phyloP scores from a whole-genome alignment of 2,888 invertebrate genomes.

The Megastigmus dorsalis region DNA sequence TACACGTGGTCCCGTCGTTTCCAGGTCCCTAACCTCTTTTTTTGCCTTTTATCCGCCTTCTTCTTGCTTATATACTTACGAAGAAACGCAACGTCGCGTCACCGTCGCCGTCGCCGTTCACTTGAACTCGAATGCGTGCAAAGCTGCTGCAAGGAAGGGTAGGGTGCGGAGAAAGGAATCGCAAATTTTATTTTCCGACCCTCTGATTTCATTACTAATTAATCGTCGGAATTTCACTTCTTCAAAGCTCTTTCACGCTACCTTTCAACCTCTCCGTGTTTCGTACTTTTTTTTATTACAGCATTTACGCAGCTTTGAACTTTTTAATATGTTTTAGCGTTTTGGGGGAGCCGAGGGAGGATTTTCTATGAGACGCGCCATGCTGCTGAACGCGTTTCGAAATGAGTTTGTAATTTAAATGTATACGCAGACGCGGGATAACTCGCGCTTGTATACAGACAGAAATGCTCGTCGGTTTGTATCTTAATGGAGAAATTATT shows the following conservation, averaged over 20 bases:
- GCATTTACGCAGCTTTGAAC: constrained; percentile 36
- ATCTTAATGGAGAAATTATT: constrained; percentile 15
- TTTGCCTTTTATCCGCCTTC: not conserved
- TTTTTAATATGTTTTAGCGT: constrained; percentile 44
- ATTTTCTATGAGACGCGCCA: not conserved
- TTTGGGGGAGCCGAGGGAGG: not conserved
- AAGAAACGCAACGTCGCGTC: not conserved
- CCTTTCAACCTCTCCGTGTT: not conserved
- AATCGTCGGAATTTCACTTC: constrained; percentile 37
- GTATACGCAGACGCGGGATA: constrained; percentile 8
- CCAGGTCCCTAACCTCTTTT: constrained; percentile 24
- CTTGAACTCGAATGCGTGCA: constrained; percentile 20
- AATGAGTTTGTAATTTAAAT: constrained; percentile 40
- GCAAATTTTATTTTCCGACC: constrained; percentile 37
- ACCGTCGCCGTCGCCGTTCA: not conserved
- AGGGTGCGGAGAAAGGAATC: constrained; percentile 3
- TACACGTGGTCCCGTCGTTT: constrained; percentile 32
- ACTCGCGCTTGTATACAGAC: too few species aligned
- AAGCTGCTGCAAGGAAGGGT: not conserved
- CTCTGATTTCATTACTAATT: constrained; percentile 50
- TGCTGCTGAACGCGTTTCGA: not conserved
- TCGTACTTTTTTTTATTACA: constrained; percentile 15
- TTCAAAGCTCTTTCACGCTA: constrained; percentile 33
- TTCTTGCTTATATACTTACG: not conserved
- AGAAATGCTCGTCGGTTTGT: not conserved